Conservation (phyloP, 2,113 vertebrate genomes). For the Paracanthobrama guichenoti region DNA sequence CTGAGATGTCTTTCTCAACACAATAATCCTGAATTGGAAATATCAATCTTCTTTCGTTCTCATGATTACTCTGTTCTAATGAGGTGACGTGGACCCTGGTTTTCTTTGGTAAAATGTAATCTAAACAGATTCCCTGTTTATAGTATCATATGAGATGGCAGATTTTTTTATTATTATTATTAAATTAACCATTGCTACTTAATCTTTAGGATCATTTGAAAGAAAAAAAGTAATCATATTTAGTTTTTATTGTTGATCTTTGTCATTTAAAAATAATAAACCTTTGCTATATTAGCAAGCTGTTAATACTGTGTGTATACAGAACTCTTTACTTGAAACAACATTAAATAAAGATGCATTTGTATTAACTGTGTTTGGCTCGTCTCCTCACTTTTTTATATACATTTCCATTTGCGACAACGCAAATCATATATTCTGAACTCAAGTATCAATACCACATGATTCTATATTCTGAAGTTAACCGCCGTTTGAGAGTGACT, state of each 20-base stretch:
- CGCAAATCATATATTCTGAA: background rate
- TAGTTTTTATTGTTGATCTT: background rate
- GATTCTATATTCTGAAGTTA: background rate
- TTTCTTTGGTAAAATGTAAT: background rate
- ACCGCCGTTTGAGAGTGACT: background rate
- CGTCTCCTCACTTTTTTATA: background rate
- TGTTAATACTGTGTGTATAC: conserved; percentile 6
- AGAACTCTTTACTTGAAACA: background rate
- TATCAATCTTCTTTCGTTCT: background rate
- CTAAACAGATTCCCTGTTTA: background rate
- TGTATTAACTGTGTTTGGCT: background rate
- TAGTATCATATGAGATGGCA: background rate
- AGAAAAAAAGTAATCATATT: background rate
- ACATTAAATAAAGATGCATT: conserved; percentile 30
- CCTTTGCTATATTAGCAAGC: conserved; percentile 61
- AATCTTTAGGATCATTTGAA: background rate
- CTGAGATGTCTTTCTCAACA: background rate
- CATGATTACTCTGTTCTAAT: background rate
- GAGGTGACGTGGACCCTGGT: background rate
- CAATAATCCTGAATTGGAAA: background rate
- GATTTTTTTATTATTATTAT: background rate
- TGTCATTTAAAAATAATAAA: conserved; percentile 17
- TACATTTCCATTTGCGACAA: background rate
- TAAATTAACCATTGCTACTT: background rate
- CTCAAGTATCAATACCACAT: background rate